Conservation (phyloP, 2,113 vertebrate species). For the Oncorhynchus kisutch region DNA sequence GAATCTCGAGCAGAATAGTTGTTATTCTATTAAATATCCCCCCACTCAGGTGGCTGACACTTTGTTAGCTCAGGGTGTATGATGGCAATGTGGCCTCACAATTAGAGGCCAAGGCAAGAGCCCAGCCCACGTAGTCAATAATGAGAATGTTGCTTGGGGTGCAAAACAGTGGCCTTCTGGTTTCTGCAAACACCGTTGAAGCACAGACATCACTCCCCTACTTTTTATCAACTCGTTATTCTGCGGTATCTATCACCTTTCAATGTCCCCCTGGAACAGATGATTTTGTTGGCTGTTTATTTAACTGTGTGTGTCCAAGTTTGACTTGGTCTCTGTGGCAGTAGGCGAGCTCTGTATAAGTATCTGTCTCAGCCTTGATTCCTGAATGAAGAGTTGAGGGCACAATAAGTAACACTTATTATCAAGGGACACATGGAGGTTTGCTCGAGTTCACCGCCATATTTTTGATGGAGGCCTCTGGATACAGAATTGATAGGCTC, state of each 20-base stretch:
- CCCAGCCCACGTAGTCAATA: slow-evolving; percentile 38
- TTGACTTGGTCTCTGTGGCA: not conserved
- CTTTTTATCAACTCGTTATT: not conserved
- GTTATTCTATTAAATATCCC: slow-evolving; percentile 56
- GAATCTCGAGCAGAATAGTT: slow-evolving; percentile 42
- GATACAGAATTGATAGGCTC: slow-evolving; percentile 34
- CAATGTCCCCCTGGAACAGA: not conserved
- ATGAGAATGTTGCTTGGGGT: not conserved
- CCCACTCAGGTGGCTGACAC: slow-evolving; percentile 49
- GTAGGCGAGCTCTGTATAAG: not conserved
- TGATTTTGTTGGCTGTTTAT: not conserved
- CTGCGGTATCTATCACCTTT: not conserved
- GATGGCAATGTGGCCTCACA: slow-evolving; percentile 34
- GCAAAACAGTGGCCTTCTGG: not conserved
- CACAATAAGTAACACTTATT: slow-evolving; percentile 34
- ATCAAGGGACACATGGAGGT: slow-evolving; percentile 34
- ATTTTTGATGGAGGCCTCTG: slow-evolving; percentile 35
- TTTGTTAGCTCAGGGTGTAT: not conserved
- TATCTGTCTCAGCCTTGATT: not conserved
- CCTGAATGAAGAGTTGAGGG: slow-evolving; percentile 21
- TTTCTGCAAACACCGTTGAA: not conserved
- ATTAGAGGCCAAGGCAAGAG: slow-evolving; percentile 45
- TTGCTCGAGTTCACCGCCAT: slow-evolving; percentile 23
- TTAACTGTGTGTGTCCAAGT: not conserved
- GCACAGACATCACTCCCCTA: not conserved